These are phyloP conservation scores for Phataginus tricuspis DNA, from an alignment of 2,797 vertebrate genomes.

Conservation along the genomic window DNA sequence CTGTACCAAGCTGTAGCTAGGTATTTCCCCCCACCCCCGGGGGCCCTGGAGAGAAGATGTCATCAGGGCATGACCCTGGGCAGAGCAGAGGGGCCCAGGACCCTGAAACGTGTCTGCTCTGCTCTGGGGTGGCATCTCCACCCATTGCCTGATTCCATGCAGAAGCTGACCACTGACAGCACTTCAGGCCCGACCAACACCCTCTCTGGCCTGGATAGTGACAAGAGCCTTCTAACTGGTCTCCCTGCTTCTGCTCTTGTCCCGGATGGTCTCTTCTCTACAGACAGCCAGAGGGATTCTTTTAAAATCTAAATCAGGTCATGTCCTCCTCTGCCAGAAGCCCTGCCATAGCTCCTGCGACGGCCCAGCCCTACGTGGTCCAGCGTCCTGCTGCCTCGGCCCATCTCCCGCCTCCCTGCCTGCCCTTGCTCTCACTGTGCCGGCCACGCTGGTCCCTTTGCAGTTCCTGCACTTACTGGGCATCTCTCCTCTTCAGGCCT, in stretches of 20 bases:
- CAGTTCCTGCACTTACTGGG: background rate
- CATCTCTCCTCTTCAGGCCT: background rate
- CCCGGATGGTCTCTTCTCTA: background rate
- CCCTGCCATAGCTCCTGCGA: background rate
- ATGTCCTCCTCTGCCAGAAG: background rate
- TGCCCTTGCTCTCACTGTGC: too few species aligned
- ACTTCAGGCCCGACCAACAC: accelerated
- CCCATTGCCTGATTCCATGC: background rate
- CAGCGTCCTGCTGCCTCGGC: background rate
- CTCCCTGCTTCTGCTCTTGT: background rate
- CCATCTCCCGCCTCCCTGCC: background rate
- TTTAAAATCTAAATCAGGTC: background rate
- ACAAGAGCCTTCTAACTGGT: background rate
- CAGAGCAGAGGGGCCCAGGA: background rate
- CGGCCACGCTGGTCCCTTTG: background rate
- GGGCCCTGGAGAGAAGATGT: background rate
- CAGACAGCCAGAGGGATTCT: too few species aligned
- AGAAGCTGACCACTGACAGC: background rate
- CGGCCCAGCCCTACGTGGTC: accelerated
- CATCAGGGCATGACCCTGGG: background rate
- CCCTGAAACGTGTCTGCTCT: background rate
- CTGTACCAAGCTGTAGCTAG: background rate
- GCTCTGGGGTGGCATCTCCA: accelerated
- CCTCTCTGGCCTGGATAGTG: background rate
- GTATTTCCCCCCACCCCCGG: accelerated